phyloP scores from a whole-genome alignment of 2,797 vertebrate species.

The Coccyzus lansbergi region DNA sequence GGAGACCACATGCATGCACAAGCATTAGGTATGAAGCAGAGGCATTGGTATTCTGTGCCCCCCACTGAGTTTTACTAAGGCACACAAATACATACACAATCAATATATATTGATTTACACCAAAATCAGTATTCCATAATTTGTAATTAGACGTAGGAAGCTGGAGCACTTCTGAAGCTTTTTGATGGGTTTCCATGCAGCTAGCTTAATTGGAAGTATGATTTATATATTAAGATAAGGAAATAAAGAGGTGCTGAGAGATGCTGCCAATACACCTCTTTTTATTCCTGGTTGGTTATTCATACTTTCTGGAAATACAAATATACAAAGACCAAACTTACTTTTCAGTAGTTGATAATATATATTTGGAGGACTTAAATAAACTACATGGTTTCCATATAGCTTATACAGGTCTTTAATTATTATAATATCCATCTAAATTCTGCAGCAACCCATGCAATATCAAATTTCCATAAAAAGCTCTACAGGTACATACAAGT shows the following conservation, averaged over 20 bases:
- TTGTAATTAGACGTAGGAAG: constrained; percentile 74
- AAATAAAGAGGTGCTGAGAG: constrained; percentile 12
- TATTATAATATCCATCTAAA: neutral
- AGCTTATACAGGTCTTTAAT: neutral
- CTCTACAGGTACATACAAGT: neutral
- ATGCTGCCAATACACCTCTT: neutral
- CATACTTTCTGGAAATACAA: neutral
- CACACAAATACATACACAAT: constrained; percentile 29
- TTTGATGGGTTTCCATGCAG: constrained; percentile 57
- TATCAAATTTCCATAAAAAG: neutral
- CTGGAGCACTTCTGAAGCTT: constrained; percentile 56
- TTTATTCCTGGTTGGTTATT: neutral
- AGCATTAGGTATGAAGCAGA: neutral
- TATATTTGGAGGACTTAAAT: neutral
- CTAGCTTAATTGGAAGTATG: constrained; percentile 42
- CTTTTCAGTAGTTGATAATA: neutral
- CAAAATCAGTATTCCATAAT: constrained; percentile 65
- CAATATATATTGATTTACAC: constrained; percentile 68
- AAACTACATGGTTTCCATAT: neutral
- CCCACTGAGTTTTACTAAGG: constrained; percentile 5
- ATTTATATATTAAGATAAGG: constrained; percentile 39
- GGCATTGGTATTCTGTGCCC: constrained; percentile 47
- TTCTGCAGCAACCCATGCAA: neutral
- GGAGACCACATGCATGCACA: neutral
- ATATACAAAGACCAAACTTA: neutral